Percentiles rank a stretch among this genome's conserved stretches.
Evolutionary conservation across 2,797 vertebrate genomes (phyloP).

Genomic region (Mallotus villosus): DNA sequence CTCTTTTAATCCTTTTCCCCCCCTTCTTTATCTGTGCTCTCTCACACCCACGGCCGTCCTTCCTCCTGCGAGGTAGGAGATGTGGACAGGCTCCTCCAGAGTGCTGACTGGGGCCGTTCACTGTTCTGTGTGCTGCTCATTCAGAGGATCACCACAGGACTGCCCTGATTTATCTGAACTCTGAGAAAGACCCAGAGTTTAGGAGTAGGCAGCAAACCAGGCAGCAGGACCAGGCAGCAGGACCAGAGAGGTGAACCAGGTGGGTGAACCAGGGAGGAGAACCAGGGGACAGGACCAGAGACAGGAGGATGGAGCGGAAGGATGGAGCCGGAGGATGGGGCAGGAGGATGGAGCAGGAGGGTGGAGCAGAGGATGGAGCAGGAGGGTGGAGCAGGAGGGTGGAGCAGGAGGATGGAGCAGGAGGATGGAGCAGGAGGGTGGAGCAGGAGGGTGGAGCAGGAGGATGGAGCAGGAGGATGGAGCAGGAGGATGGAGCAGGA

Average conservation of each 20-base stretch:
- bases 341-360: no score
- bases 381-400: no score
- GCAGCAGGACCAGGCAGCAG: neutral
- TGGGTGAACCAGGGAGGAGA: neutral
- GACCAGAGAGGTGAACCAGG: neutral
- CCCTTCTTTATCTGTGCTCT: constrained; percentile 32
- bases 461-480: no score
- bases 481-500: no score
- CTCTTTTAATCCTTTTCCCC: constrained; percentile 64
- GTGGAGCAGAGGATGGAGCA: no score
- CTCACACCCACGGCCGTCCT: neutral
- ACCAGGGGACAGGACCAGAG: no score
- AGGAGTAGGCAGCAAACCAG: neutral
- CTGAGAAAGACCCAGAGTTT: constrained; percentile 3
- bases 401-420: no score
- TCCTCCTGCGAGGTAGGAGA: constrained; percentile 27
- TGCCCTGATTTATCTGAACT: constrained; percentile 25
- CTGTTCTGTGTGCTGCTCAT: constrained; percentile 7
- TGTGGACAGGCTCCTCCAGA: constrained; percentile 32
- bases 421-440: no score
- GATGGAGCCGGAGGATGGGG: constrained; percentile 17
- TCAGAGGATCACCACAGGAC: constrained; percentile 51
- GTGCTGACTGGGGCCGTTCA: constrained; percentile 39
- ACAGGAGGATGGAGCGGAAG: constrained; percentile 14
- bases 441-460: no score